These are phyloP conservation scores for Vombatus ursinus DNA, from an alignment of 2,113 vertebrate species.

Conservation along the genomic window DNA sequence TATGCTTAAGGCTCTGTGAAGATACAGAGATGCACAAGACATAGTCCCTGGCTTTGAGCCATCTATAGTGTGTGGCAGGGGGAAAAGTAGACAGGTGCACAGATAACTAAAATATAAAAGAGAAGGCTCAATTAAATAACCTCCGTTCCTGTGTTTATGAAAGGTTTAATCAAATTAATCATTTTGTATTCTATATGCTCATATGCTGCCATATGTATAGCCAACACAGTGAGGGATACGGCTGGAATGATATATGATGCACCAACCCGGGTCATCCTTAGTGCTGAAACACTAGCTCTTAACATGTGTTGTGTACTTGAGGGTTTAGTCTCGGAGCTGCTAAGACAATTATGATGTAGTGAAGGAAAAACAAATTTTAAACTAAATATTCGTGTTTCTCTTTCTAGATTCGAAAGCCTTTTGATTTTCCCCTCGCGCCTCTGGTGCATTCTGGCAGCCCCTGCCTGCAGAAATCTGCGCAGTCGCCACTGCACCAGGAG, in stretches of 20 bases:
- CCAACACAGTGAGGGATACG: accelerated
- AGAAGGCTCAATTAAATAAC: background rate
- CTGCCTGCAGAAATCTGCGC: constrained; percentile 26
- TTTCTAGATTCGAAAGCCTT: constrained; percentile 72
- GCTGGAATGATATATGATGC: accelerated
- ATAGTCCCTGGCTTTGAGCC: background rate
- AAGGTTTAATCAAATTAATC: background rate
- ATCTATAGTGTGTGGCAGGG: background rate
- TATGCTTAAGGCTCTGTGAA: background rate
- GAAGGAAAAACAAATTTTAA: background rate
- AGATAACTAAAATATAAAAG: background rate
- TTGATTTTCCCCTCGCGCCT: constrained; percentile 72
- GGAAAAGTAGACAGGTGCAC: background rate
- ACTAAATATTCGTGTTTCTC: background rate
- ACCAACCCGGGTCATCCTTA: accelerated
- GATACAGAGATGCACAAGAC: background rate
- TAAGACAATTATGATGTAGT: background rate
- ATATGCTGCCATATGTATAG: background rate
- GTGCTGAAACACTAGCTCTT: accelerated
- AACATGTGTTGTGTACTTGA: background rate
- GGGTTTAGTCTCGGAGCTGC: background rate
- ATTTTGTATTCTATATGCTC: background rate
- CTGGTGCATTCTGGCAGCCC: constrained; percentile 56
- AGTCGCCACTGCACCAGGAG: constrained; percentile 53
- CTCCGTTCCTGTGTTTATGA: background rate